Percentiles rank a stretch among this genome's conserved stretches.
phyloP scores from a whole-genome alignment of 1,140 invertebrate genomes.

The Aporrectodea caliginosa region DNA sequence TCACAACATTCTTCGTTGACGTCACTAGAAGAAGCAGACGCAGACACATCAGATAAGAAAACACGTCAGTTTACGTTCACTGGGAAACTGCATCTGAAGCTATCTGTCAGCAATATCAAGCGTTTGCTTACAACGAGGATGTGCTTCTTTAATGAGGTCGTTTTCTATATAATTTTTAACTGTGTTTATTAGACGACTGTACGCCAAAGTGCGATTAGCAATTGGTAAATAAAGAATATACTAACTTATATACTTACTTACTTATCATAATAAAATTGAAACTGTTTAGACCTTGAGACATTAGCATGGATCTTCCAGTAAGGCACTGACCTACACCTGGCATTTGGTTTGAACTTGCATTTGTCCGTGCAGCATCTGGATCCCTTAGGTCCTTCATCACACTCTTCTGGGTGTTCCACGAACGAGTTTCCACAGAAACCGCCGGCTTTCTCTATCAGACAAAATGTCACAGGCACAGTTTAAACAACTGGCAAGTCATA shows the following conservation, averaged over 20 bases:
- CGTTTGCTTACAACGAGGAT: neutral
- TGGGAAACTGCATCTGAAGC: too few relatives aligned
- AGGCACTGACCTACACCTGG: constrained; percentile 63
- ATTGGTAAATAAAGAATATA: too few relatives aligned
- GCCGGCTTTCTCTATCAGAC: constrained; percentile 86
- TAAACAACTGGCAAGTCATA: constrained; percentile 3
- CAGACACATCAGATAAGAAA: too few relatives aligned
- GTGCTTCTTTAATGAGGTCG: neutral
- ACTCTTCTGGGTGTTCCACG: constrained; percentile 90
- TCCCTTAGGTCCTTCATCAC: constrained; percentile 84
- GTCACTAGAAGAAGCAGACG: constrained; percentile 65
- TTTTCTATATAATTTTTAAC: neutral
- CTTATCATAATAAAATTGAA: neutral
- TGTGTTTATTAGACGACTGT: too few relatives aligned
- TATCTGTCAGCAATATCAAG: neutral
- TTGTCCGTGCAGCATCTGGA: constrained; percentile 91
- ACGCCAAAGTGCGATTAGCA: too few relatives aligned
- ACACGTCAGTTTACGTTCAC: too few relatives aligned
- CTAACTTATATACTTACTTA: too few relatives aligned
- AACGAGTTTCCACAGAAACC: constrained; percentile 89
- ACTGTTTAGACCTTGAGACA: neutral
- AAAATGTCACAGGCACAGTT: too few relatives aligned
- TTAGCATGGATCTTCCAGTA: neutral
- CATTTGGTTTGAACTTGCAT: constrained; percentile 78
- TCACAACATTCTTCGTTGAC: constrained; percentile 92